Conservation (phyloP, 2,113 vertebrate genomes). For the Cnemophilus loriae region DNA sequence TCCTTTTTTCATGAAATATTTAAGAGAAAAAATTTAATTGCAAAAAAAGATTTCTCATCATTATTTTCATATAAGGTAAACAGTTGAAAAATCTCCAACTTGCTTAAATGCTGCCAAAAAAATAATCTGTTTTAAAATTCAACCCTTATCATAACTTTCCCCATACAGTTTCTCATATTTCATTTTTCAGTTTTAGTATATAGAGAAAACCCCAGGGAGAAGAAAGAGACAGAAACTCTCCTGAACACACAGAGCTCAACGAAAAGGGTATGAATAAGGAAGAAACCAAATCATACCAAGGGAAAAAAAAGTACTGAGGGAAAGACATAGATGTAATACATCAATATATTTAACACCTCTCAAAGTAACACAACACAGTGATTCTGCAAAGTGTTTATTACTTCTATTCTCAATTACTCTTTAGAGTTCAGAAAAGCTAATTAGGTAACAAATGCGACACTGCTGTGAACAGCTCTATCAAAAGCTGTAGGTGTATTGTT, state of each 20-base stretch:
- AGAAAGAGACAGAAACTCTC: neutral
- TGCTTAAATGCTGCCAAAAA: neutral
- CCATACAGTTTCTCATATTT: neutral
- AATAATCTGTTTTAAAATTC: neutral
- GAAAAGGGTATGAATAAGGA: neutral
- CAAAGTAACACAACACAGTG: neutral
- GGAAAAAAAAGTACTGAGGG: neutral
- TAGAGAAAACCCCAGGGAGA: neutral
- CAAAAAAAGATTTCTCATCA: neutral
- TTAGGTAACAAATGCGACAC: neutral
- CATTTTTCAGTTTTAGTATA: neutral
- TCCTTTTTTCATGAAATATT: neutral
- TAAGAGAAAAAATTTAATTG: neutral
- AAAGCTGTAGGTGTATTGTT: neutral
- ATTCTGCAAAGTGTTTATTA: neutral
- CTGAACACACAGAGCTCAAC: neutral
- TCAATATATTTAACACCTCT: neutral
- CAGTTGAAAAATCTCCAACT: neutral
- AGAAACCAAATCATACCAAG: neutral
- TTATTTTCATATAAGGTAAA: neutral
- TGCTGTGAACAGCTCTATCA: neutral
- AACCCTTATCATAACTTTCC: neutral
- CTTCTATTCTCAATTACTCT: neutral
- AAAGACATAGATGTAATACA: neutral
- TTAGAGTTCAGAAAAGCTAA: neutral